Conservation (phyloP, 1,140 invertebrate genomes). For the Pseudomyrmex pallidus region DNA sequence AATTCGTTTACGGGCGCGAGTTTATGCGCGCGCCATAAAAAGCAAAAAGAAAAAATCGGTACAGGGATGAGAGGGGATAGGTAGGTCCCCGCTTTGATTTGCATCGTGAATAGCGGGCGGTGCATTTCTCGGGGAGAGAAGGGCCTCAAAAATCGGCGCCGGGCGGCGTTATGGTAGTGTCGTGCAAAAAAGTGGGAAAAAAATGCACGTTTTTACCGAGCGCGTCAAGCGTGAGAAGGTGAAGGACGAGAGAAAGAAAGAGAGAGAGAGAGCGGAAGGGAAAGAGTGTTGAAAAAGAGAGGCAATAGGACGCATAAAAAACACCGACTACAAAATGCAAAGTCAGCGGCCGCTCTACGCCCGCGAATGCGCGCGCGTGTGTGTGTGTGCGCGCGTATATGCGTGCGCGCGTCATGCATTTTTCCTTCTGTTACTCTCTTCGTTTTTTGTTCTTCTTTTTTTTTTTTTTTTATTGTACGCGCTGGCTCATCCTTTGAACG, state of each 20-base stretch:
- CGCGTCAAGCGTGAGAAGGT: slow-evolving; percentile 59
- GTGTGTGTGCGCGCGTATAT: background rate
- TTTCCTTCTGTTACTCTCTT: background rate
- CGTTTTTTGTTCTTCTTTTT: background rate
- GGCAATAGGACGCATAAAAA: slow-evolving; percentile 69
- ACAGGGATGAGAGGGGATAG: background rate
- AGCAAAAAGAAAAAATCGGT: background rate
- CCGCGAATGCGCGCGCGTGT: background rate
- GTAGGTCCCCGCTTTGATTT: slow-evolving; percentile 54
- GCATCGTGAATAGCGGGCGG: slow-evolving; percentile 52
- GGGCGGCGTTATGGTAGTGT: slow-evolving; percentile 29
- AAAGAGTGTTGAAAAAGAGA: slow-evolving; percentile 58
- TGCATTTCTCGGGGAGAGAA: slow-evolving; percentile 19
- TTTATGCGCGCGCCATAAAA: background rate
- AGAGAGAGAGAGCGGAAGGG: background rate
- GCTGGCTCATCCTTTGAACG: background rate
- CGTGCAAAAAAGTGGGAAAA: slow-evolving; percentile 61
- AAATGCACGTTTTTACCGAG: slow-evolving; percentile 52
- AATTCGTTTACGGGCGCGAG: slow-evolving; percentile 10
- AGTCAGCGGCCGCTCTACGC: slow-evolving; percentile 62
- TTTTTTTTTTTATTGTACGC: background rate
- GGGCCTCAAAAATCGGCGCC: slow-evolving; percentile 65
- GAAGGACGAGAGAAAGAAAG: background rate
- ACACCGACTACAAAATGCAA: slow-evolving; percentile 70
- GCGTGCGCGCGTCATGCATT: background rate